Conservation (phyloP, 2,888 invertebrate species). For the Tricholauxania praeusta region DNA sequence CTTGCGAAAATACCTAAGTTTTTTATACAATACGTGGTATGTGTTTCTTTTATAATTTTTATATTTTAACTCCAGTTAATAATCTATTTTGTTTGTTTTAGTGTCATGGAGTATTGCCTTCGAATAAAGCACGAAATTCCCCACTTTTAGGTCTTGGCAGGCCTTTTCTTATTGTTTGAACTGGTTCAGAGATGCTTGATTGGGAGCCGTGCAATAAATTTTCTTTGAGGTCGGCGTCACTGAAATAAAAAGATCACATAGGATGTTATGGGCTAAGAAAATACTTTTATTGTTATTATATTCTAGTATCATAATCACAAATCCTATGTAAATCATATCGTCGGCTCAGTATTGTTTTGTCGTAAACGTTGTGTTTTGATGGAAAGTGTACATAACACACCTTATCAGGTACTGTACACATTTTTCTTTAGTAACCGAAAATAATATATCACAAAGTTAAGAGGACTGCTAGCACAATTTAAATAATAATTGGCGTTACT, state of each 20-base stretch:
- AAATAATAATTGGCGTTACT: too few relatives aligned
- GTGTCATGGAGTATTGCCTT: slow-evolving; percentile 69
- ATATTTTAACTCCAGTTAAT: neutral
- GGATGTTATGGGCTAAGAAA: too few relatives aligned
- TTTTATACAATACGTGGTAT: neutral
- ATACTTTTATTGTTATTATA: too few relatives aligned
- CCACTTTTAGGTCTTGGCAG: slow-evolving; percentile 68
- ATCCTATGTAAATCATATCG: too few relatives aligned
- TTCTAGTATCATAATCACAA: too few relatives aligned
- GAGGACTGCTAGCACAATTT: too few relatives aligned
- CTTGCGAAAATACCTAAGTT: slow-evolving; percentile 13
- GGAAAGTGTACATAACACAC: too few relatives aligned
- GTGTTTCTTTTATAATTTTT: neutral
- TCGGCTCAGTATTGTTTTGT: too few relatives aligned
- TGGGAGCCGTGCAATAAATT: slow-evolving; percentile 67
- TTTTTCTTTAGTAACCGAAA: too few relatives aligned
- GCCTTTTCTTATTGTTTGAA: slow-evolving; percentile 67
- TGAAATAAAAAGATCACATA: slow-evolving; percentile 41
- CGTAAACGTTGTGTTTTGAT: too few relatives aligned
- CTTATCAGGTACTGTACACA: too few relatives aligned
- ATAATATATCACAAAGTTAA: too few relatives aligned
- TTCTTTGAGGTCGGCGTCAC: slow-evolving; percentile 66
- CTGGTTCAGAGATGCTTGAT: slow-evolving; percentile 65
- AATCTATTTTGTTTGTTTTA: slow-evolving; percentile 51
- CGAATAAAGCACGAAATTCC: slow-evolving; percentile 68